Evolutionary conservation across 2,888 invertebrate species (phyloP).

Genomic region (Hirtodrosophila confusa): DNA sequence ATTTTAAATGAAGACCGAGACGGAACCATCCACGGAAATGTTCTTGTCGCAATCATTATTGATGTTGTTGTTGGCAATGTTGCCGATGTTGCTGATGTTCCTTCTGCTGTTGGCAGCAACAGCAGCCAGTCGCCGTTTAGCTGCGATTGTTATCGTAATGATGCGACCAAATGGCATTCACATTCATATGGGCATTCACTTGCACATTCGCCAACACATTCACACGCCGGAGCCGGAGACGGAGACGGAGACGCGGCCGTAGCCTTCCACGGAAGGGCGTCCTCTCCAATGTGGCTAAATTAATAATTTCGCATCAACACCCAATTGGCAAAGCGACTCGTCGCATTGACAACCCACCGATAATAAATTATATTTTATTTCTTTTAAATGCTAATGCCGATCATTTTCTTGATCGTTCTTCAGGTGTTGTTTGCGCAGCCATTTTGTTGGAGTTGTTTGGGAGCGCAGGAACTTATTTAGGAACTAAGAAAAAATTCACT

Average conservation of each 20-base stretch:
- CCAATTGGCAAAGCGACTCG: conserved; percentile 57
- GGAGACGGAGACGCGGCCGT: not conserved
- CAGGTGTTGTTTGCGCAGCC: conserved; percentile 9
- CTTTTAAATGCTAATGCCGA: conserved; percentile 73
- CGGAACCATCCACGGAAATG: conserved; percentile 64
- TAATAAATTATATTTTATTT: conserved; percentile 80
- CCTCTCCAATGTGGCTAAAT: conserved; percentile 59
- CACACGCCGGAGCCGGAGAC: conserved; percentile 46
- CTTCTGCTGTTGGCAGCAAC: conserved; percentile 17
- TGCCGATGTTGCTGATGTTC: conserved; percentile 6
- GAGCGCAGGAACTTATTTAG: not conserved
- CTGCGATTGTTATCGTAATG: conserved; percentile 76
- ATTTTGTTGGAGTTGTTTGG: conserved; percentile 5
- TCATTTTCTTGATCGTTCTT: conserved; percentile 20
- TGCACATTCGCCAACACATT: conserved; percentile 45
- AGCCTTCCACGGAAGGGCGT: conserved; percentile 10
- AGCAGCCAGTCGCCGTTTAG: conserved; percentile 62
- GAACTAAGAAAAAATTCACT: too few species aligned
- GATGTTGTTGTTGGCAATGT: conserved; percentile 5
- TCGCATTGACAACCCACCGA: conserved; percentile 66
- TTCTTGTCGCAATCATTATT: conserved; percentile 45
- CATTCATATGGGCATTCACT: conserved; percentile 57
- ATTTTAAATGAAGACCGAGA: conserved; percentile 80
- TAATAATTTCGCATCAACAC: conserved; percentile 76
- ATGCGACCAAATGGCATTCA: conserved; percentile 64